phyloP scores from a whole-genome alignment of 2,113 vertebrate genomes.

The Spermophilus dauricus region DNA sequence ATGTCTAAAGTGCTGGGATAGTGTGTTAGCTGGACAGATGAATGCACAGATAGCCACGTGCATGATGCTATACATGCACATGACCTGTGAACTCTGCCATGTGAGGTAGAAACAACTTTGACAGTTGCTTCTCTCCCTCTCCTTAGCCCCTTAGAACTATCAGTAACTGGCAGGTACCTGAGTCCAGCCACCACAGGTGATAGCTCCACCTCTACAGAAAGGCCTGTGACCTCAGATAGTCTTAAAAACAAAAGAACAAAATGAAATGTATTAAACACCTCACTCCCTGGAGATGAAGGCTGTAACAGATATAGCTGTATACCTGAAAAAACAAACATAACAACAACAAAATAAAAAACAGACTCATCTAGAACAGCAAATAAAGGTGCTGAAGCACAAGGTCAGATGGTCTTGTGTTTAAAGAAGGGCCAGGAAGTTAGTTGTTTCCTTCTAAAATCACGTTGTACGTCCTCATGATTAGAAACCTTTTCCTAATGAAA shows the following conservation, averaged over 20 bases:
- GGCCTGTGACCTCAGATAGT: not conserved
- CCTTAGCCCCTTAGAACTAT: not conserved
- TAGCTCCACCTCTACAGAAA: not conserved
- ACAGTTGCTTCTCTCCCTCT: not conserved
- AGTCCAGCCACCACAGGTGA: not conserved
- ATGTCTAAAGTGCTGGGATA: not conserved
- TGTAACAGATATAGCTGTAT: not conserved
- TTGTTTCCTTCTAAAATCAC: conserved; percentile 51
- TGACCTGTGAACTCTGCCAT: not conserved
- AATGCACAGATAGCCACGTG: not conserved
- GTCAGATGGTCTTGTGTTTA: not conserved
- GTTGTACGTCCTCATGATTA: not conserved
- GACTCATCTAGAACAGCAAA: not conserved
- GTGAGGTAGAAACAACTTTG: not conserved
- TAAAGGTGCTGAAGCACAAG: not conserved
- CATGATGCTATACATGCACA: not conserved
- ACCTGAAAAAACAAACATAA: not conserved
- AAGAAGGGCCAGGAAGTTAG: conserved; percentile 37
- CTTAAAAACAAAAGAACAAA: conserved; percentile 25
- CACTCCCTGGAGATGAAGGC: conserved; percentile 29
- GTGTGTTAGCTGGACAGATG: not conserved
- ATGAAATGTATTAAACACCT: conserved; percentile 18
- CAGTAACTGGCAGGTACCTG: not conserved
- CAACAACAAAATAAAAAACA: conserved; percentile 16
- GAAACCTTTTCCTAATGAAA: conserved; percentile 71